phyloP scores from a whole-genome alignment of 2,797 vertebrate species.

The Falco novaeseelandiae region DNA sequence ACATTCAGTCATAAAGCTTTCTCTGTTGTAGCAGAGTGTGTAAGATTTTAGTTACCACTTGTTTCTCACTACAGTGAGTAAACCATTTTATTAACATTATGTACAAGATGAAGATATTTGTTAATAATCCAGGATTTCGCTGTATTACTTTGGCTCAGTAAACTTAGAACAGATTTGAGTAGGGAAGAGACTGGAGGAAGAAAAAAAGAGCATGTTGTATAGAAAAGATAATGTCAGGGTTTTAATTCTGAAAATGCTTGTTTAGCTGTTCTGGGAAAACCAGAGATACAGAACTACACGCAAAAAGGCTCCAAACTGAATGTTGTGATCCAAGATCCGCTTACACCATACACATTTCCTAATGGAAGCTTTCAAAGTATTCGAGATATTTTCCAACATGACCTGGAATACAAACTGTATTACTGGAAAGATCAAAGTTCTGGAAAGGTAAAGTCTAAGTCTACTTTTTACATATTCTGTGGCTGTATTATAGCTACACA shows the following conservation, averaged over 20 bases:
- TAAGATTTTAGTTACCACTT: neutral
- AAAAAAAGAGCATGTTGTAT: neutral
- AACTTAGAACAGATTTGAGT: neutral
- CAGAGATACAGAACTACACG: constrained; percentile 74
- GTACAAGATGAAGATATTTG: neutral
- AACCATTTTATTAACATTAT: neutral
- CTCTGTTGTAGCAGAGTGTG: neutral
- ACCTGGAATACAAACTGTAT: constrained; percentile 83
- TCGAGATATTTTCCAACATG: constrained; percentile 82
- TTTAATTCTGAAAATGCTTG: constrained; percentile 31
- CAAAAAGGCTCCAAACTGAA: constrained; percentile 75
- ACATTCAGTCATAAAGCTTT: neutral
- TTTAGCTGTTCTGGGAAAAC: constrained; percentile 84
- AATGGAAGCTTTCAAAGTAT: constrained; percentile 77
- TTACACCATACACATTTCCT: constrained; percentile 74
- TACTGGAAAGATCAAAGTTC: constrained; percentile 87
- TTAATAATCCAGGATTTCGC: neutral
- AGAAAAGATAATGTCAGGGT: neutral
- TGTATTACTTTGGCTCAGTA: neutral
- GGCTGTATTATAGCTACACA: neutral
- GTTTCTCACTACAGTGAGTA: neutral
- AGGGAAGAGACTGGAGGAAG: neutral
- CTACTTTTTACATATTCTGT: neutral
- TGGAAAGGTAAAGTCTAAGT: constrained; percentile 83
- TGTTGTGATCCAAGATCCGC: constrained; percentile 79